phyloP scores from a whole-genome alignment of 2,113 vertebrate species.

The Neotoma lepida region DNA sequence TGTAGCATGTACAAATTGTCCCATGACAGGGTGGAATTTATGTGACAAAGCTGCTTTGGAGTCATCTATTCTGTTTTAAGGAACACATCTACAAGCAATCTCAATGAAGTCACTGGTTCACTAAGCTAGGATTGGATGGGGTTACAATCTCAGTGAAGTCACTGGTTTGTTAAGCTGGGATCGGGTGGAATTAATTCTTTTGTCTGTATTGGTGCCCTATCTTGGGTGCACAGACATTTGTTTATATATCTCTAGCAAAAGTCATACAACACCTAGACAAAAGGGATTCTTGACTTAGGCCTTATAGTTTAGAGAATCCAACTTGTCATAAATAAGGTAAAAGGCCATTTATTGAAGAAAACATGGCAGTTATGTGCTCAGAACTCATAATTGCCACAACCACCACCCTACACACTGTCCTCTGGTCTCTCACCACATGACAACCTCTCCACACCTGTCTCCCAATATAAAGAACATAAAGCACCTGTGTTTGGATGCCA shows the following conservation, averaged over 20 bases:
- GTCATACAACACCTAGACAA: neutral
- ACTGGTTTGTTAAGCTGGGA: neutral
- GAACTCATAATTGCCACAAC: neutral
- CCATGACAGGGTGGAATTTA: neutral
- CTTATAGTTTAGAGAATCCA: neutral
- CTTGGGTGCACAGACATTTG: neutral
- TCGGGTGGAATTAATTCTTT: neutral
- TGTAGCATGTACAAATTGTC: neutral
- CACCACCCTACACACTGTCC: neutral
- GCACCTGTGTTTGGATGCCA: slow-evolving; percentile 5
- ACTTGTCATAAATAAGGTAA: slow-evolving; percentile 15
- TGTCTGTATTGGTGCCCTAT: neutral
- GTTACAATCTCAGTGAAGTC: neutral
- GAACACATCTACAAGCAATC: neutral
- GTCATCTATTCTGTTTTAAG: neutral
- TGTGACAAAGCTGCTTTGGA: neutral
- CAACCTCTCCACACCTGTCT: neutral
- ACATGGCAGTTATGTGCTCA: neutral
- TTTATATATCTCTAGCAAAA: neutral
- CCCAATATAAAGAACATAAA: neutral
- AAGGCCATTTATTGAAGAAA: slow-evolving; percentile 10
- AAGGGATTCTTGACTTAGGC: neutral
- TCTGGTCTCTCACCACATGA: neutral
- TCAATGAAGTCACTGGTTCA: neutral
- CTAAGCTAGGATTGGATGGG: neutral